Base-by-base conservation (phyloP, 2,113 vertebrate species). In the Stegastes partitus region DNA sequence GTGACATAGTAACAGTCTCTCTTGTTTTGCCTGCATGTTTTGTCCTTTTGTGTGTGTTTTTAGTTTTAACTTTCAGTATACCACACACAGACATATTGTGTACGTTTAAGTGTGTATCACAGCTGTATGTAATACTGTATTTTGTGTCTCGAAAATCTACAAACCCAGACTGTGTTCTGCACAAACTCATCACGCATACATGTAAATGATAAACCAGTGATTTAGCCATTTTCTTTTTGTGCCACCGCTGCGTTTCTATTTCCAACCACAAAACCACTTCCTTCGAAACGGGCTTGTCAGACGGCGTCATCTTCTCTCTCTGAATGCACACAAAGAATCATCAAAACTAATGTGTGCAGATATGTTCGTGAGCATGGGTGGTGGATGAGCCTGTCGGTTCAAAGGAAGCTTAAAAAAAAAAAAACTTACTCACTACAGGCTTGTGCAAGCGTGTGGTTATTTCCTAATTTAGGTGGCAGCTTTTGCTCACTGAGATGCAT, bases 221-320 rank as follows among this genome's bases (percentile, higher is more conserved):
- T 70, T 77, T 26, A n/a, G 21, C 7, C 10, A n/a, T 42, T 77
- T 21, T 68, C 62, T 26, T 16, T 28, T 42, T 55, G 2, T 55
- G 9, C 66, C 39, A 49, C 51, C 12, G 7, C 70, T 54, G 22
- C 31, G 65, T 62, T 59, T 73, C 55, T 82, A 34, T 9, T 64
- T 74, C 28, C 28, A 71, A 81, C 83, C 88, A 62, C 56, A 53
- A 86, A 84, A 87, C 82, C 87, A 84, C 84, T 84, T 91, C 83
- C 79, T 12, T 62, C 47, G 55, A 19, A 86, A 77, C 45, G 72
- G 49, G 74, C 61, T 47, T 50, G 39, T 68, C 51, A 57, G 39
- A 21, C 31, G 21, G 7, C 39, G 26, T 67, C 72, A 69, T 69
- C 64, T 28, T 64, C 55, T 82, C 45, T 79, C 57, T 23, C 42